Evolutionary conservation across 1,140 invertebrate species (phyloP), one percentile per base, ranked within the genome.

Genomic region (Drosophila bifasciata): DNA sequence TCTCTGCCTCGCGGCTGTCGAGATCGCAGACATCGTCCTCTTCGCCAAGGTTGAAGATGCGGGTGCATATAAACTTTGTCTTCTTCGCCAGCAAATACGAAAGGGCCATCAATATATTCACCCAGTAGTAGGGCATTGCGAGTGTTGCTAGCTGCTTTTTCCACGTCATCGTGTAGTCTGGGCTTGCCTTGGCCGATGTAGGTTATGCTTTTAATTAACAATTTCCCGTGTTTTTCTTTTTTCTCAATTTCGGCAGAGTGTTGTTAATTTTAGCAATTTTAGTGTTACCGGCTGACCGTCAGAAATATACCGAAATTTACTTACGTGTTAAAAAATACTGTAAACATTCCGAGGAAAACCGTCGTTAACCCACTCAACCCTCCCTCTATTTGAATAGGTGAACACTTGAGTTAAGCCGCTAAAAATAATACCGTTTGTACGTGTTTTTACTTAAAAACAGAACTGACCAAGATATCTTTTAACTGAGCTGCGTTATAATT

Each of bases 1-100:
- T 98, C 93, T 99, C 98, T 61, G 96, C 97, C 93, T 99, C 98
- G 90, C 96, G 94, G 94, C 95, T 95, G 90, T 97, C 96, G 46
- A 98, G 92, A 92, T 97, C 96, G 90, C 97, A 98, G 17, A 95
- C 93, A 5, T 93, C 92, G 64, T 95, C 93, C 11, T 94, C 93
- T 79, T 96, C 97, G 25, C 97, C 79, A 75, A 95, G 93, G 45
- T 93, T 91, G 21, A 92, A 92, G 0, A 92, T 55, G 19, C 83
- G 88, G 32, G 66, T 90, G 89, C 97, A 98, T 69, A 97, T 86
- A 16, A 94, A 86, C 21, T 93, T 93, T 3, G 95, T 92, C 68
- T 95, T 93, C 91, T 97, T 98, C 5, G 95, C 93, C 5, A 95
- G 76, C 5, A 98, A 92, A 84, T 97, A 98, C 0, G 96, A 97